phyloP scores from a whole-genome alignment of 2,113 vertebrate genomes.

The Solea senegalensis region DNA sequence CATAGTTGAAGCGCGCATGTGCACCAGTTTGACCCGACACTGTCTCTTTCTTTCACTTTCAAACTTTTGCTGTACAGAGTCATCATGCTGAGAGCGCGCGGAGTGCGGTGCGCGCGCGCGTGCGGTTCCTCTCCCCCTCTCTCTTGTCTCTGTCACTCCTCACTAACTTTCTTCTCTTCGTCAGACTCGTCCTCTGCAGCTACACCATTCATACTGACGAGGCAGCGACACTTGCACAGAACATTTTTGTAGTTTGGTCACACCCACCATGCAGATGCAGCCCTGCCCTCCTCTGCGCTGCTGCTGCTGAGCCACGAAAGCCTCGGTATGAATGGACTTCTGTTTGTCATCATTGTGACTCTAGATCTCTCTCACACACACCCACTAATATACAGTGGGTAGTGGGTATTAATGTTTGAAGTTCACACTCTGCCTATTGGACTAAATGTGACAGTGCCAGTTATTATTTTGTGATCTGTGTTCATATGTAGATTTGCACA shows the following conservation, averaged over 20 bases:
- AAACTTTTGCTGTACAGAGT: conserved; percentile 23
- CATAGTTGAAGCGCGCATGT: conserved; percentile 6
- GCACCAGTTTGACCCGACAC: conserved; percentile 24
- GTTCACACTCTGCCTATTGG: neutral
- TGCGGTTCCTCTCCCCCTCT: neutral
- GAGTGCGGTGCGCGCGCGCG: neutral
- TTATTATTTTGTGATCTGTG: too few relatives aligned
- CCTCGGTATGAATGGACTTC: conserved; percentile 48
- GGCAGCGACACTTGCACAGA: conserved; percentile 20
- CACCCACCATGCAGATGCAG: conserved; percentile 54
- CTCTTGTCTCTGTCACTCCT: neutral
- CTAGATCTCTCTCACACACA: neutral
- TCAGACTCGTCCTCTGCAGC: conserved; percentile 9
- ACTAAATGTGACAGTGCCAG: neutral
- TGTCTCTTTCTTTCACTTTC: conserved; percentile 37
- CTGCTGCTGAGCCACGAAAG: neutral
- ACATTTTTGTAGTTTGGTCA: conserved; percentile 57
- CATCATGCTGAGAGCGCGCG: neutral
- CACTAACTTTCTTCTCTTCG: conserved; percentile 16
- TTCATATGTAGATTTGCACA: too few relatives aligned
- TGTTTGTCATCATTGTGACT: neutral
- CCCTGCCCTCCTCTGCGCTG: conserved; percentile 35
- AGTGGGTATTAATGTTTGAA: neutral
- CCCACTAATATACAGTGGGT: neutral
- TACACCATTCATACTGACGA: conserved; percentile 65